phyloP scores from a whole-genome alignment of 2,888 invertebrate genomes.

The Volucella zonaria region DNA sequence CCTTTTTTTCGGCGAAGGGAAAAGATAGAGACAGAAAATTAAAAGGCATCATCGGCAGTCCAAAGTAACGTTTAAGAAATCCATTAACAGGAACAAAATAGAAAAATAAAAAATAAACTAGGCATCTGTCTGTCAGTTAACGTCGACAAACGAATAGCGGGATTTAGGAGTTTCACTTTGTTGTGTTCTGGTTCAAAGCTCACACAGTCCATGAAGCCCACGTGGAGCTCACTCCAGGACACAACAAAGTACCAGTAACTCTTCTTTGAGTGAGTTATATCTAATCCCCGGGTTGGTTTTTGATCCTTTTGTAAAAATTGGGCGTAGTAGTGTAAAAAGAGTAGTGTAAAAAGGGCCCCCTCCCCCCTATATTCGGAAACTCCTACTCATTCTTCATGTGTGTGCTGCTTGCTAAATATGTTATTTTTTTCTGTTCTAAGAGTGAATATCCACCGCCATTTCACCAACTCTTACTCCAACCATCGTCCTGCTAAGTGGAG shows the following conservation, averaged over 20 bases:
- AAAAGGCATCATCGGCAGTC: slow-evolving; percentile 4
- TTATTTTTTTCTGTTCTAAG: slow-evolving; percentile 38
- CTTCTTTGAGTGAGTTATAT: slow-evolving; percentile 6
- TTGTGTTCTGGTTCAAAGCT: no score
- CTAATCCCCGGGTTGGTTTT: not conserved
- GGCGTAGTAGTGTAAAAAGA: no score
- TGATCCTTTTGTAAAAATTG: not conserved
- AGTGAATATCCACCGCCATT: slow-evolving; percentile 49
- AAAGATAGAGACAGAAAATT: not conserved
- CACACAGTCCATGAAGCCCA: not conserved
- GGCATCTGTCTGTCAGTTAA: not conserved
- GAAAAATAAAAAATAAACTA: not conserved
- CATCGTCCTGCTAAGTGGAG: slow-evolving; percentile 11
- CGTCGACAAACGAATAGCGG: not conserved
- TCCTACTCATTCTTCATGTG: slow-evolving; percentile 16
- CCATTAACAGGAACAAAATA: not conserved
- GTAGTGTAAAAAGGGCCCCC: no score
- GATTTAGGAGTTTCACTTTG: not conserved
- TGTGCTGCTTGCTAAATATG: slow-evolving; percentile 30
- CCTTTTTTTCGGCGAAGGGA: not conserved
- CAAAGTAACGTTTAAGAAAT: slow-evolving; percentile 21
- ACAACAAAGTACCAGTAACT: slow-evolving; percentile 2
- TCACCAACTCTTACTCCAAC: not conserved
- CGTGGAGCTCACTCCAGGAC: not conserved
- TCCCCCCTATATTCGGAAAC: slow-evolving; percentile 1